phyloP scores from a whole-genome alignment of 2,888 invertebrate species.

The Steinernema scapterisci region DNA sequence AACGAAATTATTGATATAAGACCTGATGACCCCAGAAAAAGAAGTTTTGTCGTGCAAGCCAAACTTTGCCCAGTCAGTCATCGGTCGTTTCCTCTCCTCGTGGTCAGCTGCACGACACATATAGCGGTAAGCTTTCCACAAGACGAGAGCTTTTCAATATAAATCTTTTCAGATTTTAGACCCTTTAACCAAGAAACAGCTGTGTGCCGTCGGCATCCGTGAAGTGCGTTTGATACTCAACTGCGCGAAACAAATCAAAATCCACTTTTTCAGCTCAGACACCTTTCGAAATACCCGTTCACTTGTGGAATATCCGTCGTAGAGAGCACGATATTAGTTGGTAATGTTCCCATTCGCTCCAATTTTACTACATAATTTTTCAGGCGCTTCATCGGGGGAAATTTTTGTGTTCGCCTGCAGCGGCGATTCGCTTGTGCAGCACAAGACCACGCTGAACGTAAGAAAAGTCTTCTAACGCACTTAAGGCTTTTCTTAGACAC shows the following conservation, averaged over 20 bases:
- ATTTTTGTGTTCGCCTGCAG: conserved; percentile 56
- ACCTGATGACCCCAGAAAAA: conserved; percentile 27
- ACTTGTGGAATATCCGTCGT: conserved; percentile 55
- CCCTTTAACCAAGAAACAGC: neutral
- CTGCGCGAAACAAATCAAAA: neutral
- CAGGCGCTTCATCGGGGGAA: conserved; percentile 58
- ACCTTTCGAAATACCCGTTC: conserved; percentile 21
- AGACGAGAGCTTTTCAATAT: neutral
- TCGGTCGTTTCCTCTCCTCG: conserved; percentile 50
- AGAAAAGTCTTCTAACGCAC: too few relatives aligned
- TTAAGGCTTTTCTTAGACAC: neutral
- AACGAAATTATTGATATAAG: neutral
- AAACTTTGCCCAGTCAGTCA: conserved; percentile 52
- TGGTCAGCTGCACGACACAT: conserved; percentile 46
- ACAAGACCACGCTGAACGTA: conserved; percentile 4
- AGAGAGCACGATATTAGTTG: conserved; percentile 57
- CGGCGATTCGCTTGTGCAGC: conserved; percentile 48
- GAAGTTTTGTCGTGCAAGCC: conserved; percentile 45
- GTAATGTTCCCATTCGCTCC: conserved; percentile 41
- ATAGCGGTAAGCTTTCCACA: conserved; percentile 37
- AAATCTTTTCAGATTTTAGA: conserved; percentile 6
- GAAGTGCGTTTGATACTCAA: neutral
- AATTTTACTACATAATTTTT: too few relatives aligned
- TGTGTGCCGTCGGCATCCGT: neutral
- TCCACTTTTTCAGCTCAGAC: neutral